Percentiles rank a stretch among this genome's conserved stretches.
Evolutionary conservation across 2,797 vertebrate species (phyloP).

Genomic region (Myotis myotis): DNA sequence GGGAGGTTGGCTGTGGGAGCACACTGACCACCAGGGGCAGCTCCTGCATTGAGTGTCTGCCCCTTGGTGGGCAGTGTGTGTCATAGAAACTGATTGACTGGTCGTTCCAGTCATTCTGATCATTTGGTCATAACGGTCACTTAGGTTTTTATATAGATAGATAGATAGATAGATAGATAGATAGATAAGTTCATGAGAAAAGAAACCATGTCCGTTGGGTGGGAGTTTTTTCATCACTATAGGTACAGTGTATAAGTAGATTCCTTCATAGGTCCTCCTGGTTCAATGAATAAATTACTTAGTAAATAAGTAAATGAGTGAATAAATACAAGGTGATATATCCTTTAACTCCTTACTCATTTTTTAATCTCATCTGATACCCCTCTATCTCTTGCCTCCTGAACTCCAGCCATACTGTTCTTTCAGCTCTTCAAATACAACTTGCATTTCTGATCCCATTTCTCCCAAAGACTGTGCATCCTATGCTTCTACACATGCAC

Average conservation of each 20-base stretch:
- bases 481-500: neutral
- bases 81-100: too few relatives aligned
- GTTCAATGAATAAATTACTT: neutral
- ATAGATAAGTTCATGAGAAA: neutral
- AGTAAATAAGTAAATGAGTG: neutral
- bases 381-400: neutral
- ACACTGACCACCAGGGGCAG: too few relatives aligned
- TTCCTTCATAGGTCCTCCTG: neutral
- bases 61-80: too few relatives aligned
- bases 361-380: neutral
- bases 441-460: neutral
- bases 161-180: too few relatives aligned
- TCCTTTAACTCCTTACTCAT: neutral
- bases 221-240: neutral
- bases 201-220: neutral
- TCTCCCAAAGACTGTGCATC: neutral
- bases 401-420: neutral
- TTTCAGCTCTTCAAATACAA: neutral
- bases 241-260: neutral
- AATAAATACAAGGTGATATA: neutral
- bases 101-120: too few relatives aligned
- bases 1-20: too few relatives aligned
- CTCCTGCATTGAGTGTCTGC: too few relatives aligned
- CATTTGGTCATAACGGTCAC: too few relatives aligned
- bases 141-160: too few relatives aligned